Conservation (phyloP, 2,113 vertebrate genomes). For the Pristiophorus japonicus region DNA sequence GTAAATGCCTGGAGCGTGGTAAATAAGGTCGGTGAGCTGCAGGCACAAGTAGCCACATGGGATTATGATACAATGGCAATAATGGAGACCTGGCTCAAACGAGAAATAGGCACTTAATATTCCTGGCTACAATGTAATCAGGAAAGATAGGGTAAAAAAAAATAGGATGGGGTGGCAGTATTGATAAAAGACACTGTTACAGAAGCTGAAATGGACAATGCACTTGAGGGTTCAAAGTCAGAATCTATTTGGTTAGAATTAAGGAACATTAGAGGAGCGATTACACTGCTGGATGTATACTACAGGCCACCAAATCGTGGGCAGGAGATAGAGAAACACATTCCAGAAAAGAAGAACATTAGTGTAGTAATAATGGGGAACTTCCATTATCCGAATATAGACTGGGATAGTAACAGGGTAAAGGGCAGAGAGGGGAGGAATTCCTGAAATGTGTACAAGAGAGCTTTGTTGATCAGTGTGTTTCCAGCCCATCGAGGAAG, state of each 20-base stretch:
- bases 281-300: background rate
- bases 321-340: too few relatives aligned
- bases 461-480: background rate
- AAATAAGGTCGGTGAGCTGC: too few relatives aligned
- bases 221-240: background rate
- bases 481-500: background rate
- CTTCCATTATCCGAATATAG: background rate
- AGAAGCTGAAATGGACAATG: background rate
- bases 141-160: too few relatives aligned
- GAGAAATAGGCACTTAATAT: too few relatives aligned
- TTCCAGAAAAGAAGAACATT: background rate
- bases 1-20: too few relatives aligned
- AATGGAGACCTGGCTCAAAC: too few relatives aligned
- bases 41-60: too few relatives aligned
- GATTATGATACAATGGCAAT: too few relatives aligned
- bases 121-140: too few relatives aligned
- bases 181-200: too few relatives aligned
- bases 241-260: background rate
- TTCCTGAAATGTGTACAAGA: background rate
- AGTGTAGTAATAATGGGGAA: background rate
- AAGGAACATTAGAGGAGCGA: background rate
- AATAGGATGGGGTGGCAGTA: too few relatives aligned
- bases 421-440: background rate
- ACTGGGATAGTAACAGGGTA: background rate
- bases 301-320: too few relatives aligned